Evolutionary conservation across 2,113 vertebrate species (phyloP).

Genomic region (Pseudorasbora parva): DNA sequence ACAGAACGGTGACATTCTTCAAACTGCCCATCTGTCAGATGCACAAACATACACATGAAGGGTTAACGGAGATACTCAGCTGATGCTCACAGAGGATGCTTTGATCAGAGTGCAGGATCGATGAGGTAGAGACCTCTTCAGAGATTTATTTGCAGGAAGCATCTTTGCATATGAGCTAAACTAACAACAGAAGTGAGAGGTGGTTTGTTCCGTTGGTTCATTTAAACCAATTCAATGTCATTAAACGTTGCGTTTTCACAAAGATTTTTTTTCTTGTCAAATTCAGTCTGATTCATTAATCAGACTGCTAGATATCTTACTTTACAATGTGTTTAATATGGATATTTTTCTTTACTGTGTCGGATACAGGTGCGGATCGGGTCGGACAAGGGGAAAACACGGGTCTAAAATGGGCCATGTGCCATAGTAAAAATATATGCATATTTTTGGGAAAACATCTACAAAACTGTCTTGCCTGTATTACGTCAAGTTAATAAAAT

Average conservation of each 20-base stretch:
- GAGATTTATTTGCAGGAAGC: too few species aligned
- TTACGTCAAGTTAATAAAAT: too few species aligned
- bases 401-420: too few species aligned
- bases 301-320: background rate
- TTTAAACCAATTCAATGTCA: background rate
- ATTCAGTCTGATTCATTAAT: background rate
- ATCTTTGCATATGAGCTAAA: background rate
- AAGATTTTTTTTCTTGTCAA: background rate
- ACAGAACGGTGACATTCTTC: constrained; percentile 87
- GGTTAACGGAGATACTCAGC: background rate
- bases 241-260: background rate
- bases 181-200: background rate
- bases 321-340: too few species aligned
- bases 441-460: too few species aligned
- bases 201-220: background rate
- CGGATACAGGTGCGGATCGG: too few species aligned
- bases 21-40: constrained; percentile 87
- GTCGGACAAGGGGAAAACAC: too few species aligned
- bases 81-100: background rate
- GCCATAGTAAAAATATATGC: too few species aligned
- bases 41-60: constrained; percentile 20
- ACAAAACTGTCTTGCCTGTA: too few species aligned
- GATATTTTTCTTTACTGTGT: too few species aligned
- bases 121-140: background rate
- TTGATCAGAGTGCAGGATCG: constrained; percentile 22